Evolutionary conservation across 1,140 invertebrate species (phyloP).

Genomic region (Drosophila subpulchrella): DNA sequence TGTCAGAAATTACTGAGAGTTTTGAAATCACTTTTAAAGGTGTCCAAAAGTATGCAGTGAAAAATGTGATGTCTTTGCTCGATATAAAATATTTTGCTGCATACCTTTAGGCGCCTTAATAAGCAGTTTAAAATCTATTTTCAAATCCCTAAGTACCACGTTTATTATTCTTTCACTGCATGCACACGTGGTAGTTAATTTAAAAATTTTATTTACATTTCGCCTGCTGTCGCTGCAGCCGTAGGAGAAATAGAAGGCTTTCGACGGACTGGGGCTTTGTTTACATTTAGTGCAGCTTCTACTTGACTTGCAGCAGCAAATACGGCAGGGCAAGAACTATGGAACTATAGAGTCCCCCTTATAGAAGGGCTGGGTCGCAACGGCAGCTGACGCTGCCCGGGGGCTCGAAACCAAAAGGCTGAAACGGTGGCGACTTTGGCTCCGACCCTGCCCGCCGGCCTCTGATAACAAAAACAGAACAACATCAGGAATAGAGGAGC

Average conservation of each 20-base stretch:
- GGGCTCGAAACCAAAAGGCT: slow-evolving; percentile 11
- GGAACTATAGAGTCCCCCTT: slow-evolving; percentile 4
- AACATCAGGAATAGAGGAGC: slow-evolving; percentile 11
- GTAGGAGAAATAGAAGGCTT: slow-evolving; percentile 3
- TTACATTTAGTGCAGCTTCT: slow-evolving; percentile 77
- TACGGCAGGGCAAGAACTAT: slow-evolving; percentile 32
- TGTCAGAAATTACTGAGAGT: no score
- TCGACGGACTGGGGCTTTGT: slow-evolving; percentile 45
- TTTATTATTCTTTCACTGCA: slow-evolving; percentile 29
- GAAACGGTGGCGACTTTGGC: slow-evolving; percentile 48
- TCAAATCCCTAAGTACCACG: not conserved
- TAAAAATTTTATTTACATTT: slow-evolving; percentile 78
- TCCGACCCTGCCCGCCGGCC: slow-evolving; percentile 37
- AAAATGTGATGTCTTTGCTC: no score
- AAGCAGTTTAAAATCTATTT: no score
- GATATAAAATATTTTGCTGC: no score
- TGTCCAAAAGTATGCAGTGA: no score
- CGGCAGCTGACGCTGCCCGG: slow-evolving; percentile 64
- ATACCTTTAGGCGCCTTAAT: no score
- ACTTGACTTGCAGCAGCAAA: slow-evolving; percentile 74
- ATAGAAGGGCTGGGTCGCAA: not conserved
- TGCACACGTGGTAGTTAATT: slow-evolving; percentile 73
- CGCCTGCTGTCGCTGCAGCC: slow-evolving; percentile 52
- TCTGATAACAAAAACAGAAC: slow-evolving; percentile 51
- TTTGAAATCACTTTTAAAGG: no score